These are phyloP conservation scores for Smittia aterrima DNA, from an alignment of 2,888 invertebrate genomes.

Conservation along the genomic window DNA sequence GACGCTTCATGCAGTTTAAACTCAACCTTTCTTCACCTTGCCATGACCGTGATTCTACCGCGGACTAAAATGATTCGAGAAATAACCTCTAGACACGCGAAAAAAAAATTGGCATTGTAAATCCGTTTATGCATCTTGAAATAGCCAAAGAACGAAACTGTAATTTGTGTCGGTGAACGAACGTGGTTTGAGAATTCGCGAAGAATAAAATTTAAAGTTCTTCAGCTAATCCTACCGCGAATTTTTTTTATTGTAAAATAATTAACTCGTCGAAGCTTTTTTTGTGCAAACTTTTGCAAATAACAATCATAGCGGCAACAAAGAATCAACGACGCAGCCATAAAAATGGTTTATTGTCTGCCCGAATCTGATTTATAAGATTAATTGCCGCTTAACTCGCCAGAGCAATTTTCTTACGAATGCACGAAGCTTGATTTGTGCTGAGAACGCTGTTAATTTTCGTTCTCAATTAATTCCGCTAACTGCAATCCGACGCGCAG, in stretches of 20 bases:
- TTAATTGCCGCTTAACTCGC: slow-evolving; percentile 17
- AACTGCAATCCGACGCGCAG: background rate
- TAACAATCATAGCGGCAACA: background rate
- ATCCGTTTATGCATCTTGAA: slow-evolving; percentile 24
- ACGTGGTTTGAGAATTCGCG: background rate
- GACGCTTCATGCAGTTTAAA: background rate
- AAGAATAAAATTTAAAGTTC: background rate
- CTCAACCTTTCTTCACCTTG: slow-evolving; percentile 31
- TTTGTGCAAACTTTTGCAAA: background rate
- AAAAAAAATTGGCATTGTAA: slow-evolving; percentile 12
- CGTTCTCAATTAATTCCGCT: slow-evolving; percentile 16
- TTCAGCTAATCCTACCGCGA: background rate
- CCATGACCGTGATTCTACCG: slow-evolving; percentile 30
- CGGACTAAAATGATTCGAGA: slow-evolving; percentile 16
- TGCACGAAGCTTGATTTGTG: slow-evolving; percentile 21
- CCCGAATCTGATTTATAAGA: slow-evolving; percentile 19
- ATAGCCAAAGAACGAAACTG: slow-evolving; percentile 31
- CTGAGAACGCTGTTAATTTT: background rate
- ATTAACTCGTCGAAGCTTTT: slow-evolving; percentile 19
- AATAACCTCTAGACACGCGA: slow-evolving; percentile 40
- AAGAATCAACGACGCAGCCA: slow-evolving; percentile 12
- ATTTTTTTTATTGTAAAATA: background rate
- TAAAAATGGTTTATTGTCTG: slow-evolving; percentile 35
- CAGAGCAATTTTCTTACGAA: background rate
- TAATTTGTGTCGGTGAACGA: slow-evolving; percentile 30